These are phyloP conservation scores for Nasonia oneida DNA, from an alignment of 2,888 invertebrate species.

Conservation along the genomic window DNA sequence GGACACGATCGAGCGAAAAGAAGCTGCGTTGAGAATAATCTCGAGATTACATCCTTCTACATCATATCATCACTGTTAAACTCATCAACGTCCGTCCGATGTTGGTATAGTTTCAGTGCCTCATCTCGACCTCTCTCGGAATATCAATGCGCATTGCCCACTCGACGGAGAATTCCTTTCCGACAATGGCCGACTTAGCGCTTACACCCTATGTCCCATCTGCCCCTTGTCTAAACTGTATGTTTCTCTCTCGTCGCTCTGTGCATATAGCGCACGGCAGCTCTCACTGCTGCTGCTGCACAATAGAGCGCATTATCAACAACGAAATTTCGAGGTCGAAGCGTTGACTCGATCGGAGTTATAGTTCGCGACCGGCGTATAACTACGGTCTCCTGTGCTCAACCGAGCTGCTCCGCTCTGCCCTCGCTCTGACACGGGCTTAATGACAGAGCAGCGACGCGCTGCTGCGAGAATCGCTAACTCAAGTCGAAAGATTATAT, in stretches of 20 bases:
- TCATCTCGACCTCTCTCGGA: background rate
- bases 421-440: constrained; percentile 4
- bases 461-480: constrained; percentile 24
- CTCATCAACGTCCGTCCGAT: no score
- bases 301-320: constrained; percentile 27
- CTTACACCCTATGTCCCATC: background rate
- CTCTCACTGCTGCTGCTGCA: background rate
- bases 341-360: constrained; percentile 15
- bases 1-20: no score
- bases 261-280: background rate
- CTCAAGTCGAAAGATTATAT: constrained; percentile 45
- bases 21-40: no score
- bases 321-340: constrained; percentile 29
- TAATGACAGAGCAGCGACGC: constrained; percentile 20
- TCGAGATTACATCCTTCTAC: no score
- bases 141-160: background rate
- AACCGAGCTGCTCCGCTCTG: background rate
- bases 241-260: background rate
- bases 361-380: constrained; percentile 17
- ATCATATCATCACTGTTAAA: no score
- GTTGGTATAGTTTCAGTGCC: background rate
- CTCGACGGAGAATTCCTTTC: background rate
- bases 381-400: background rate
- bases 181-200: constrained; percentile 17
- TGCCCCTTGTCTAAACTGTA: background rate